These are phyloP conservation scores for Athripsodes cinereus DNA, from an alignment of 2,888 invertebrate genomes.

Conservation along the genomic window DNA sequence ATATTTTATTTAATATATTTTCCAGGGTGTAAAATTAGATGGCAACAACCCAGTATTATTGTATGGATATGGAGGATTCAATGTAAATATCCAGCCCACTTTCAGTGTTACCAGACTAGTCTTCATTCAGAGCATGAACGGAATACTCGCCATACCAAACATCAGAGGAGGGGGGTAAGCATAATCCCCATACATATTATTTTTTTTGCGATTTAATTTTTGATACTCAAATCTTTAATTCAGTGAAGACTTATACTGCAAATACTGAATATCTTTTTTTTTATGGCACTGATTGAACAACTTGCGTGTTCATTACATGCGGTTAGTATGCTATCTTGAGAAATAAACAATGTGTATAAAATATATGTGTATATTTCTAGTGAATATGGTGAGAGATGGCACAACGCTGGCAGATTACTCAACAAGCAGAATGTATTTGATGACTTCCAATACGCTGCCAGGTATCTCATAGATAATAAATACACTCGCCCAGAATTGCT, in stretches of 20 bases:
- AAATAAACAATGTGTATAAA: too few species aligned
- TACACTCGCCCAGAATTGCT: constrained; percentile 72
- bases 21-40: constrained; percentile 57
- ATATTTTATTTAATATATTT: constrained; percentile 17
- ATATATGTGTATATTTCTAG: constrained; percentile 41
- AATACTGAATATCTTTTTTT: too few species aligned
- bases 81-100: constrained; percentile 82
- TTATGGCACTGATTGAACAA: too few species aligned
- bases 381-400: constrained; percentile 97
- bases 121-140: constrained; percentile 84
- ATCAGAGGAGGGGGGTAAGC: constrained; percentile 91
- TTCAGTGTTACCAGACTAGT: constrained; percentile 84
- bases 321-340: too few species aligned
- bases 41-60: constrained; percentile 77
- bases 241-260: too few species aligned
- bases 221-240: too few species aligned
- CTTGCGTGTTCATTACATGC: too few species aligned
- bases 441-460: constrained; percentile 90
- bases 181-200: neutral
- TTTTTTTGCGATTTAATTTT: neutral
- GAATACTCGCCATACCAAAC: constrained; percentile 87
- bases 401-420: constrained; percentile 81
- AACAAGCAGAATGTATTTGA: constrained; percentile 98
- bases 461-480: constrained; percentile 74
- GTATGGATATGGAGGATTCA: constrained; percentile 98